Evolutionary conservation across 2,113 vertebrate genomes (phyloP), one percentile per base, ranked within the genome.

Genomic region (Marmota monax): DNA sequence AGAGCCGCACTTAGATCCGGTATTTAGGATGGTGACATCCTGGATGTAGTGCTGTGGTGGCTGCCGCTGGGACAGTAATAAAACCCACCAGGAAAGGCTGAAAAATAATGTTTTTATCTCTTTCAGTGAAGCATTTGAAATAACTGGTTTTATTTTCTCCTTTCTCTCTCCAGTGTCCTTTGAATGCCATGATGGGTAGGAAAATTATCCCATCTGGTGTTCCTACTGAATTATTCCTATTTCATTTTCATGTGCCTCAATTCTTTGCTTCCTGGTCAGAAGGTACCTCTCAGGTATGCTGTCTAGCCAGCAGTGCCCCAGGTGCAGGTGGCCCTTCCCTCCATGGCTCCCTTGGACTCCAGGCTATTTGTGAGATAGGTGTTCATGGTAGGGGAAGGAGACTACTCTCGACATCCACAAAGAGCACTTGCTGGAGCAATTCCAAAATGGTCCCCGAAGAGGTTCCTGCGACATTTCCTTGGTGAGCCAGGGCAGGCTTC

Each of bases 101-200:
- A 8, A 27, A 88, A 83, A 48, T 1, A 29, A 84, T 39, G 84
- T 9, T 51, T 90, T 95, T 92, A 90, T 88, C 56, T 96, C 69
- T 96, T 94, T 82, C 80, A 85, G 2, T 70, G 91, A 93, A 92
- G 69, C 88, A n/a, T 79, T 88, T 80, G 48, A 76, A 88, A 90
- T 45, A 67, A 77, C 32, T 42, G 51, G 13, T 73, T 97, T 95
- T 84, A 25, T 92, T 95, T 87, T 84, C 77, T 88, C 56, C n/a
- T 76, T 69, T 63, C 37, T 78, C n/a, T 78, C 94, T 89, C 88
- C 37, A 4, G 76, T 84, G 84, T 88, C 90, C 67, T 88, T 78
- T 39, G 74, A 58, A 39, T 10, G n/a, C 25, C 29, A 32, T 73
- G 48, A 69, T 58, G 84, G 84, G 63, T 90, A 72, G 56, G 80